Evolutionary conservation across 2,888 invertebrate genomes (phyloP).

Genomic region (Agrotis segetum): DNA sequence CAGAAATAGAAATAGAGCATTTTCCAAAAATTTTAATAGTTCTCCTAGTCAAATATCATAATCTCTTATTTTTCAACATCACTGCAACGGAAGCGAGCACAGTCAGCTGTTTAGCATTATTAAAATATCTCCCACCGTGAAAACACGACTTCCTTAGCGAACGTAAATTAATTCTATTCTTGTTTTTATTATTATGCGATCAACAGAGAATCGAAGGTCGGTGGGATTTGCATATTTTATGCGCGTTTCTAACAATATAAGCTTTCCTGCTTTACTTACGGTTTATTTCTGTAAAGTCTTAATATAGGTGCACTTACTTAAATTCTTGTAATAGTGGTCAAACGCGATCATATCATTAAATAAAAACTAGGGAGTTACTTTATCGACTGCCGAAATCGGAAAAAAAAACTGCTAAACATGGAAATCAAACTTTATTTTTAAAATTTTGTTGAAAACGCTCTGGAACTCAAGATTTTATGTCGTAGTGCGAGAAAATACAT

Average conservation of each 20-base stretch:
- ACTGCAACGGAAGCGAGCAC: slow-evolving; percentile 78
- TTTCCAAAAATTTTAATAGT: too few species aligned
- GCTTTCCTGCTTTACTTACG: neutral
- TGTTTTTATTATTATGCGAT: slow-evolving; percentile 42
- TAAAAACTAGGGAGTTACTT: too few species aligned
- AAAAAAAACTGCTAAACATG: too few species aligned
- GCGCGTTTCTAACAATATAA: neutral
- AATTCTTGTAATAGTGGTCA: too few species aligned
- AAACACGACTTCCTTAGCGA: slow-evolving; percentile 62
- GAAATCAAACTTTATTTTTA: too few species aligned
- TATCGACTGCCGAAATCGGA: too few species aligned
- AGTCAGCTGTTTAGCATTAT: slow-evolving; percentile 84
- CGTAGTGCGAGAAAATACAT: too few species aligned
- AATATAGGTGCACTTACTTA: too few species aligned
- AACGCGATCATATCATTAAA: too few species aligned
- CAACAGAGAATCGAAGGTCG: slow-evolving; percentile 37
- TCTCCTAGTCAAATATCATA: slow-evolving; percentile 19
- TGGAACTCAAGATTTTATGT: neutral
- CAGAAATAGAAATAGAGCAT: too few species aligned
- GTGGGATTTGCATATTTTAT: slow-evolving; percentile 38
- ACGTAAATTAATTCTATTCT: slow-evolving; percentile 54
- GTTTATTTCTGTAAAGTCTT: neutral
- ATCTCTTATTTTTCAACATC: slow-evolving; percentile 30
- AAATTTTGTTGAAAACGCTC: too few species aligned
- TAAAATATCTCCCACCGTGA: slow-evolving; percentile 79